Conservation (phyloP, 1,140 invertebrate species). For the Drosophila sucinea region DNA sequence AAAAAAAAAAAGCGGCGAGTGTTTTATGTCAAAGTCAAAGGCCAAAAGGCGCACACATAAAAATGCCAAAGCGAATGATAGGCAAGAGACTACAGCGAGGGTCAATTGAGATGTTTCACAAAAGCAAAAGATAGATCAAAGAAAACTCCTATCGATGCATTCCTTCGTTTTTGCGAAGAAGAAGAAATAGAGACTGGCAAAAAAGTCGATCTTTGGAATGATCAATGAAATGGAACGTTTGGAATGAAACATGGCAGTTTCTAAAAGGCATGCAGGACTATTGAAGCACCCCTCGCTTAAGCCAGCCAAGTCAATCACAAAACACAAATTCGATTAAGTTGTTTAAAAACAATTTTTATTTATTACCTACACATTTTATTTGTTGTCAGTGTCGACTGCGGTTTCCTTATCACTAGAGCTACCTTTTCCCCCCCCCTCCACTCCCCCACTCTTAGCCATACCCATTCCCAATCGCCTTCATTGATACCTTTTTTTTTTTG, state of each 20-base stretch:
- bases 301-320: conserved; percentile 63
- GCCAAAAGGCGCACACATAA: conserved; percentile 74
- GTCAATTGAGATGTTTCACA: conserved; percentile 15
- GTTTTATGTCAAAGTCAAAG: conserved; percentile 77
- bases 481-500: conserved; percentile 3
- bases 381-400: conserved; percentile 48
- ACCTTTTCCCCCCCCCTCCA: not conserved
- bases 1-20: conserved; percentile 39
- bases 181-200: no score
- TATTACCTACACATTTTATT: conserved; percentile 67
- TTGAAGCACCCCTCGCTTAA: conserved; percentile 6
- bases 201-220: no score
- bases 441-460: not conserved
- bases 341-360: conserved; percentile 81
- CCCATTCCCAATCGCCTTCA: not conserved
- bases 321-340: conserved; percentile 81
- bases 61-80: conserved; percentile 46
- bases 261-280: not conserved
- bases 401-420: conserved; percentile 33
- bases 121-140: not conserved
- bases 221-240: no score
- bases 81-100: conserved; percentile 41
- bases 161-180: no score
- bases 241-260: no score
- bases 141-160: no score